Evolutionary conservation across 2,797 vertebrate species (phyloP), one percentile per base, ranked within the genome.

Genomic region (Acipenser oxyrinchus): DNA sequence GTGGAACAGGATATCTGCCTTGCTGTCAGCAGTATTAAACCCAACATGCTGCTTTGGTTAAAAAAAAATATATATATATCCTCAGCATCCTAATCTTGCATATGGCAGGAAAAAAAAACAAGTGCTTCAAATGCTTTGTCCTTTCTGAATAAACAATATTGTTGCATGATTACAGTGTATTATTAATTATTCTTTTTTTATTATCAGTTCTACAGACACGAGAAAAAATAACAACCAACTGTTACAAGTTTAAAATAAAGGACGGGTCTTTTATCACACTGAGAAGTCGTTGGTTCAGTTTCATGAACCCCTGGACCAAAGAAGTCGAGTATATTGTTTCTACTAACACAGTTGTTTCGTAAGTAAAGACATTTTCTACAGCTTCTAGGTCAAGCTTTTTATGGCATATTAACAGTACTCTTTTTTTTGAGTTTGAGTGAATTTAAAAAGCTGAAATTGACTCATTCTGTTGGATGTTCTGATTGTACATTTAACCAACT

Each of bases 261-360:
- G 96, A 99, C 63, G 97, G 96, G 60, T 97, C 95, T 73, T 99
- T 98, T 83, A 97, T 97, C 85, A 96, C 92, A 0, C 81, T 99
- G 82, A 82, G 93, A 76, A 98, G 97, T 88, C 91, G 94, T 73
- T 99, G 95, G 96, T 98, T 99, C 88, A 99, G 97, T 91, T 99
- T 98, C 87, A 95, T 98, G 94, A 99, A 99, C 89, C 97, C 96
- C 70, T 99, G 97, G 97, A 99, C 97, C 88, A 99, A 99, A 92
- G 97, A 99, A 87, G 95, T 99, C 86, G 96, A 99, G 82, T 99
- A 99, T 82, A 97, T 99, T 49, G 95, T 99, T 76, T 99, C 95
- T 70, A 99, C 96, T 67, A 98, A 99, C 85, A 99, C 96, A 0
- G 92, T 99, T 0, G 95, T 99, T 70, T 93, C 93, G 96, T 99